phyloP scores from a whole-genome alignment of 1,140 invertebrate species.

The Chrysopa pallens region DNA sequence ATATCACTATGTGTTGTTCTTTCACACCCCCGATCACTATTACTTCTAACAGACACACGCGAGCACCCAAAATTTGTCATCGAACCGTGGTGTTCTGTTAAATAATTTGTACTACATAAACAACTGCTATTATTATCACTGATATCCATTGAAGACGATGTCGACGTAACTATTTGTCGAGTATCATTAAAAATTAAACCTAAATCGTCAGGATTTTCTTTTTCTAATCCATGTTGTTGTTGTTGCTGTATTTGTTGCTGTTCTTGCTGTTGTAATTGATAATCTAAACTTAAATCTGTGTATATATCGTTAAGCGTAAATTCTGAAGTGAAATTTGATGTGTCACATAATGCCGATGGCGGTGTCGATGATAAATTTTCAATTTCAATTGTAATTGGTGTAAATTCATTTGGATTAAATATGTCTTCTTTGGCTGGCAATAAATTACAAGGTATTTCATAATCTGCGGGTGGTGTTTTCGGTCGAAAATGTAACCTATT shows the following conservation, averaged over 20 bases:
- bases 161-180: too few species aligned
- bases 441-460: constrained; percentile 13
- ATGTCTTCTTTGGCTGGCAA: constrained; percentile 15
- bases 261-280: neutral
- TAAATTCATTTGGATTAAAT: constrained; percentile 27
- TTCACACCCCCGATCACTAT: neutral
- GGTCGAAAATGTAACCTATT: constrained; percentile 56
- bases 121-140: too few species aligned
- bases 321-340: constrained; percentile 24
- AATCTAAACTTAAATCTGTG: neutral
- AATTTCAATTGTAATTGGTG: constrained; percentile 36
- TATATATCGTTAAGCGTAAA: neutral
- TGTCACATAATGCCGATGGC: constrained; percentile 14
- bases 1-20: constrained; percentile 5
- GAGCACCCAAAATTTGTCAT: too few species aligned
- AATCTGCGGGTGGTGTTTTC: constrained; percentile 41
- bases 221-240: neutral
- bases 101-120: too few species aligned
- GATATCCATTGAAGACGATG: too few species aligned
- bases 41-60: neutral
- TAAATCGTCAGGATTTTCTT: too few species aligned
- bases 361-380: constrained; percentile 16
- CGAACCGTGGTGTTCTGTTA: too few species aligned
- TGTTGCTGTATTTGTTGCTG: neutral
- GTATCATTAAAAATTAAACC: too few species aligned